Evolutionary conservation across 2,888 invertebrate species (phyloP), one percentile per base, ranked within the genome.

Genomic region (Clusia tigrina): DNA sequence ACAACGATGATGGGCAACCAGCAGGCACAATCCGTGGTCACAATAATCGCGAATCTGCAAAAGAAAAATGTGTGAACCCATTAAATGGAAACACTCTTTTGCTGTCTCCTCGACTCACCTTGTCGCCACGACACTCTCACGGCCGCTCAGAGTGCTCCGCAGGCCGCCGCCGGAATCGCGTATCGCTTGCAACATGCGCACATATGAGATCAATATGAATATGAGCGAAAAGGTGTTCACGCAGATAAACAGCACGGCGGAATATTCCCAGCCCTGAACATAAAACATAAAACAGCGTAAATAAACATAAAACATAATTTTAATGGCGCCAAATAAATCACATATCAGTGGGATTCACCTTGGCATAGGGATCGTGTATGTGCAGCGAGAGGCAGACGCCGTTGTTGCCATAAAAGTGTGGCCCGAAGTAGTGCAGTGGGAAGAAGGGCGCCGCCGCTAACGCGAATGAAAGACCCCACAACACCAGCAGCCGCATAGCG

Each of bases 1-100:
- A 88, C 86, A 24, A 85, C 71, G 42, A 88, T 87, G 26, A 88
- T 85, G 2, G 88, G 88, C 60, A 88, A 83, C 88, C 88, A 89
- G 74, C 88, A 88, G 46, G 86, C 78, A 70, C 87, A 87, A 72
- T 88, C 88, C 0, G 88, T 88, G 52, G 86, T 82, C 23, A 88
- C 87, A 69, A 88, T 88, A 32, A 88, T 83, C 6, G 86, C 87
- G 71, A 88, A 88, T 42, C 81, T 81, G 52, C 3, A 63, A 55
- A n/a, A 1, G 25, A 38, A 38, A 46, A 48, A 32, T 12, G 18
- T 24, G 23, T 48, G 3, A 48, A 32, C 6, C 32, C 12, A 12
- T 32, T 12, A 38, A 54, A 9, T 5, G 2, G 10, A n/a, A 32
- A 24, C 25, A 52, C 22, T 32, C 12, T 32, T 32, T 32, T 32